Percentiles rank a stretch among this genome's conserved stretches.
Evolutionary conservation across 2,113 vertebrate genomes (phyloP).

Genomic region (Odocoileus hemionus): DNA sequence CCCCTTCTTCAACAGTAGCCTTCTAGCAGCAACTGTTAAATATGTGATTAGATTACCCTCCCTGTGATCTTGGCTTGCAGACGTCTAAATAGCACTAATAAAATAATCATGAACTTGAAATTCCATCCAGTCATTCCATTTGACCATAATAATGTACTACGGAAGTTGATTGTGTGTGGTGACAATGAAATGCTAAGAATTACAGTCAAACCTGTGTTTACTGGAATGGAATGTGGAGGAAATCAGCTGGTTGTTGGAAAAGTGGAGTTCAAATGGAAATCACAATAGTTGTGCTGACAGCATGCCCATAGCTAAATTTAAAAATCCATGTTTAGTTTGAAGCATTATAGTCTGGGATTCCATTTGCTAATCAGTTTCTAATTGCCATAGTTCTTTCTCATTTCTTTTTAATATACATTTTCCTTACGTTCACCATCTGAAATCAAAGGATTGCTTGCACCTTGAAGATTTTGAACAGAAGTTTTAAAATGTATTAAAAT

Average conservation of each 20-base stretch:
- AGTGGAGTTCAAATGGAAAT: constrained; percentile 15
- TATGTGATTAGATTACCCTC: constrained; percentile 46
- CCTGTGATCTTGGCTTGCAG: background rate
- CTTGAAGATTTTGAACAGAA: background rate
- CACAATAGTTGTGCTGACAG: background rate
- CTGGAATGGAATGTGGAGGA: background rate
- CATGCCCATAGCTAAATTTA: background rate
- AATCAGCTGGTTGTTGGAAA: background rate
- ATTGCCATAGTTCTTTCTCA: background rate
- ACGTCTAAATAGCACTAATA: constrained; percentile 51
- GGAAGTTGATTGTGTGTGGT: constrained; percentile 31
- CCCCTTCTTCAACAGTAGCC: background rate
- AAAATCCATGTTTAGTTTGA: background rate
- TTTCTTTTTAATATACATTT: background rate
- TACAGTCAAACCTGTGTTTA: constrained; percentile 38
- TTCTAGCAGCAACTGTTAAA: constrained; percentile 33
- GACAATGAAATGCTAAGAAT: constrained; percentile 4
- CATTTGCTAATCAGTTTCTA: background rate
- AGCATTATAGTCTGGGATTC: background rate
- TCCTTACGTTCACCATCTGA: background rate
- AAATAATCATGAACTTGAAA: constrained; percentile 45
- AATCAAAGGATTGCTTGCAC: background rate
- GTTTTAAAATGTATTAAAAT: background rate
- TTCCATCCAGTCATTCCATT: constrained; percentile 25
- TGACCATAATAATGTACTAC: constrained; percentile 22